These are phyloP conservation scores for Corydoras maculifer DNA, from an alignment of 2,113 vertebrate genomes.

Conservation along the genomic window DNA sequence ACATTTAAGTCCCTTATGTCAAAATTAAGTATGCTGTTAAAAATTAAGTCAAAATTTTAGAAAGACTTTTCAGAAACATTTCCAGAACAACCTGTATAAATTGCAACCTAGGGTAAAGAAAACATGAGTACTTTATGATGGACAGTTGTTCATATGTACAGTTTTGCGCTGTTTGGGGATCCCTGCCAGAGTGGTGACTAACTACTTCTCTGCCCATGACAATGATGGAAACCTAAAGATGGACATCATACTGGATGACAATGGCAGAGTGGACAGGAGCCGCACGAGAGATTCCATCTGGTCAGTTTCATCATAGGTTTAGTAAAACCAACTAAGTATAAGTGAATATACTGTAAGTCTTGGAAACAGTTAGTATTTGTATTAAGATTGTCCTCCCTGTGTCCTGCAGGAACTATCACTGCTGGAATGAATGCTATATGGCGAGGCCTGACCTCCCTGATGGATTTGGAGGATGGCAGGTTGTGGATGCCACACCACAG, in stretches of 20 bases:
- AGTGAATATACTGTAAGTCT: neutral
- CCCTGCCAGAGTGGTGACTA: neutral
- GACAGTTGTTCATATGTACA: too few species aligned
- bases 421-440: constrained; percentile 98
- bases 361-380: neutral
- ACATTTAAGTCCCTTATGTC: too few species aligned
- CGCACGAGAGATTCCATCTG: constrained; percentile 86
- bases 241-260: constrained; percentile 81
- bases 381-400: constrained; percentile 7
- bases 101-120: too few species aligned
- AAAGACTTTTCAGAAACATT: too few species aligned
- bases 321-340: neutral
- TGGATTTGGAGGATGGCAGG: constrained; percentile 94
- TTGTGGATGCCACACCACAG: constrained; percentile 90
- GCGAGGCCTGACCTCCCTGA: constrained; percentile 83
- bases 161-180: too few species aligned
- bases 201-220: constrained; percentile 84
- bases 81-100: too few species aligned
- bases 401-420: constrained; percentile 87
- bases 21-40: too few species aligned
- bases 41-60: too few species aligned
- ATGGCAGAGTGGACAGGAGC: constrained; percentile 71
- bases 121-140: too few species aligned
- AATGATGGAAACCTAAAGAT: constrained; percentile 84
- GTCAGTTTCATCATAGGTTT: constrained; percentile 49